Conservation (phyloP, 2,888 invertebrate species). For the Hyposoter didymator region DNA sequence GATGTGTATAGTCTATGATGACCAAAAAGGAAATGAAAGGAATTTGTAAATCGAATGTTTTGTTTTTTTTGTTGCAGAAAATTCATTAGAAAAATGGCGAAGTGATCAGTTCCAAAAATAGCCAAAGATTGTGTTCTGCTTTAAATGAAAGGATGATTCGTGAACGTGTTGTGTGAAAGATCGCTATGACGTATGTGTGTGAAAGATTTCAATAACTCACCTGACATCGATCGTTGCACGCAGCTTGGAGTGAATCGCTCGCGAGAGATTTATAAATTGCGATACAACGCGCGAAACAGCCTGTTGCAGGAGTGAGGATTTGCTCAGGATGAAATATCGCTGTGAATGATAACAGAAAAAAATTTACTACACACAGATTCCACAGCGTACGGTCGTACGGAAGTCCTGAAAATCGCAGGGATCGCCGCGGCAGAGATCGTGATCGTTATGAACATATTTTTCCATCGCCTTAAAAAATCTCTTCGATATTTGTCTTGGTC, state of each 20-base stretch:
- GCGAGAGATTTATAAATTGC: conserved; percentile 65
- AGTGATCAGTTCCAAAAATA: neutral
- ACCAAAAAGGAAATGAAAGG: neutral
- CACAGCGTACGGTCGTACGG: neutral
- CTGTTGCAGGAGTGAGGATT: conserved; percentile 62
- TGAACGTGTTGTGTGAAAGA: neutral
- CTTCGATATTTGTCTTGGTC: neutral
- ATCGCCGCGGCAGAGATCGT: conserved; percentile 17
- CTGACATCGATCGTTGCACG: conserved; percentile 28
- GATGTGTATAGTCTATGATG: neutral
- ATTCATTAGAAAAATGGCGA: neutral
- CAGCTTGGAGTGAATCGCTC: conserved; percentile 44
- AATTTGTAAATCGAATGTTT: neutral
- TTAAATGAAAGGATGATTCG: conserved; percentile 9
- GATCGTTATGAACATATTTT: conserved; percentile 28
- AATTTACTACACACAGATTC: conserved; percentile 25
- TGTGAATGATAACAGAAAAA: conserved; percentile 40
- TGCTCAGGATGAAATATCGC: conserved; percentile 52
- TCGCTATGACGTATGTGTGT: conserved; percentile 38
- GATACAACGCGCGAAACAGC: conserved; percentile 54
- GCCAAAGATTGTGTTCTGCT: neutral
- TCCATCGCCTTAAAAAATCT: conserved; percentile 14
- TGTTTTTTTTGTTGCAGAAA: neutral
- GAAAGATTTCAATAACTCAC: conserved; percentile 53
- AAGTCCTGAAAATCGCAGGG: conserved; percentile 28